These are phyloP conservation scores for Falcaria lacertinaria DNA, from an alignment of 2,888 invertebrate genomes.

Conservation along the genomic window DNA sequence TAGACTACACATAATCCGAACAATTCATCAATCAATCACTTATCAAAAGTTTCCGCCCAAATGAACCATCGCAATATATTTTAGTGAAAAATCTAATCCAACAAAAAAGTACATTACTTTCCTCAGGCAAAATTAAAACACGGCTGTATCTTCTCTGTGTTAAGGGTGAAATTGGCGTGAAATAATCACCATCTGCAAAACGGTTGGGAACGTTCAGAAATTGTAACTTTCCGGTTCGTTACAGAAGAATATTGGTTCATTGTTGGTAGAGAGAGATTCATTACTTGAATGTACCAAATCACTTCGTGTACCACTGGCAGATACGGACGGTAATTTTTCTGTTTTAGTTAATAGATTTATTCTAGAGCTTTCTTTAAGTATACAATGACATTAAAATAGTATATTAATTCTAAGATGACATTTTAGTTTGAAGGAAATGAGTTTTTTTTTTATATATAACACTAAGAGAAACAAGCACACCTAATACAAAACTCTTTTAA, in stretches of 20 bases:
- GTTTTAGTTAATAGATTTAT: no score
- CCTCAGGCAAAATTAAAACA: slow-evolving; percentile 33
- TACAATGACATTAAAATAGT: no score
- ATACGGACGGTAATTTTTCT: no score
- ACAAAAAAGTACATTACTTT: slow-evolving; percentile 21
- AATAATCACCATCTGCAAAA: slow-evolving; percentile 61
- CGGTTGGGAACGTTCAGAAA: slow-evolving; percentile 46
- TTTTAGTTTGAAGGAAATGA: no score
- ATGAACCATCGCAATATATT: not conserved
- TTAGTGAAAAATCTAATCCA: slow-evolving; percentile 6
- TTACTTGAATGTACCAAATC: slow-evolving; percentile 31
- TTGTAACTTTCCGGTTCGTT: slow-evolving; percentile 58
- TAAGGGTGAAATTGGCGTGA: slow-evolving; percentile 58
- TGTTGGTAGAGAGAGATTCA: slow-evolving; percentile 46
- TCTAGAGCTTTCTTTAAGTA: no score
- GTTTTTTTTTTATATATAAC: no score
- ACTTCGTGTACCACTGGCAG: slow-evolving; percentile 4
- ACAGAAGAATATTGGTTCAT: slow-evolving; percentile 57
- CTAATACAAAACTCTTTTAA: no score
- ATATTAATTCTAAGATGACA: no score
- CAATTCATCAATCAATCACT: not conserved
- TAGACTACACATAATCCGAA: no score
- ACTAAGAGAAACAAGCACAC: no score
- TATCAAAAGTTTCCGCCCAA: not conserved
- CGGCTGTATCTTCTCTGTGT: slow-evolving; percentile 33